These are phyloP conservation scores for Urechis unicinctus DNA, from an alignment of 2,888 invertebrate genomes.

Conservation along the genomic window DNA sequence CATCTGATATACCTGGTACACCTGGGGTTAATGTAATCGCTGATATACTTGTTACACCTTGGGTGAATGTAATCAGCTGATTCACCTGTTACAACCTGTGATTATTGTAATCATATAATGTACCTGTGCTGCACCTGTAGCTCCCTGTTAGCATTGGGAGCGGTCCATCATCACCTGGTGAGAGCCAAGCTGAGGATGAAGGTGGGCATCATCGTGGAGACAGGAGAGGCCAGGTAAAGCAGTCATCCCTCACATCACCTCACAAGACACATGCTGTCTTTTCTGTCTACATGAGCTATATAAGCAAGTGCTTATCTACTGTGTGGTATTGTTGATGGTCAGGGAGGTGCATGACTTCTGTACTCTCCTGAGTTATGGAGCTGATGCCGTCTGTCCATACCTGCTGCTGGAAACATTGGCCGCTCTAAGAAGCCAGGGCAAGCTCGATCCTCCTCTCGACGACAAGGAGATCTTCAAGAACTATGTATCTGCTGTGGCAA, in stretches of 20 bases:
- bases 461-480: constrained; percentile 72
- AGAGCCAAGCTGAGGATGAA: constrained; percentile 95
- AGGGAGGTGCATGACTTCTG: constrained; percentile 88
- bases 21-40: too few relatives aligned
- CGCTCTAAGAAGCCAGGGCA: constrained; percentile 76
- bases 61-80: too few relatives aligned
- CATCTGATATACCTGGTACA: too few relatives aligned
- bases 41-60: too few relatives aligned
- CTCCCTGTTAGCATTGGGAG: constrained; percentile 78
- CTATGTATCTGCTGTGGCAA: constrained; percentile 84
- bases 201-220: constrained; percentile 88
- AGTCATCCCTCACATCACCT: too few relatives aligned
- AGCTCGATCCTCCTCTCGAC: constrained; percentile 68
- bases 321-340: too few relatives aligned
- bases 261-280: too few relatives aligned
- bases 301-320: too few relatives aligned
- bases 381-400: constrained; percentile 96
- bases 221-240: constrained; percentile 78
- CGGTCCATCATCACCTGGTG: constrained; percentile 91
- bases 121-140: constrained; percentile 53
- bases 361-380: constrained; percentile 90
- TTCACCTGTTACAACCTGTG: too few relatives aligned
- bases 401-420: constrained; percentile 88
- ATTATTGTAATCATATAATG: too few relatives aligned
- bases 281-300: too few relatives aligned